These are phyloP conservation scores for Pseudachorutes palmiensis DNA, from an alignment of 1,140 invertebrate genomes.

Conservation along the genomic window DNA sequence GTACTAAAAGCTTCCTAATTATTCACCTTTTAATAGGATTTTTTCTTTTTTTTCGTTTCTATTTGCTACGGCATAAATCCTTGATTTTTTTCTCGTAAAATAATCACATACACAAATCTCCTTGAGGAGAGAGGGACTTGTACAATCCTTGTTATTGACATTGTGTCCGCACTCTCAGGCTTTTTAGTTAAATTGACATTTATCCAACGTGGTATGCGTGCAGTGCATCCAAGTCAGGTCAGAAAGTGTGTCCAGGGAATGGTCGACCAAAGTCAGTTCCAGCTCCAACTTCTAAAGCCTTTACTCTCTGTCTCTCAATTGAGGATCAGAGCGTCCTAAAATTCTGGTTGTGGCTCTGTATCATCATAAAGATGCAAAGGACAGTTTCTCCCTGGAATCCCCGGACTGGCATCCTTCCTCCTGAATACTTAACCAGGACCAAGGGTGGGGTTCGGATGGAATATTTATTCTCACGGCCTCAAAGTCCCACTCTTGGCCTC, in stretches of 20 bases:
- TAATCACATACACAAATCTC: no score
- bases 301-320: no score
- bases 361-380: conserved; percentile 6
- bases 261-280: no score
- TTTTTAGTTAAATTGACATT: conserved; percentile 5
- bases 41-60: no score
- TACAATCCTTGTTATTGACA: neutral
- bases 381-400: neutral
- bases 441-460: neutral
- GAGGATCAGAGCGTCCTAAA: neutral
- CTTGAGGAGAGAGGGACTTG: no score
- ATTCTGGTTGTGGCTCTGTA: neutral
- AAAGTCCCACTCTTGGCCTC: neutral
- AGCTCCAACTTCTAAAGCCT: no score
- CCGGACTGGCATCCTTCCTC: neutral
- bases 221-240: neutral
- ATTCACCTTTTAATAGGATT: no score
- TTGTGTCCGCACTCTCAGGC: neutral
- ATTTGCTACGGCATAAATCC: no score
- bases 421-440: conserved; percentile 7
- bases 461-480: neutral
- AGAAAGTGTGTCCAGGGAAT: neutral
- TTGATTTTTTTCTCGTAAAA: no score
- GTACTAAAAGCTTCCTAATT: no score
- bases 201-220: neutral